Conservation (phyloP, 2,113 vertebrate species). For the Datnioides undecimradiatus region DNA sequence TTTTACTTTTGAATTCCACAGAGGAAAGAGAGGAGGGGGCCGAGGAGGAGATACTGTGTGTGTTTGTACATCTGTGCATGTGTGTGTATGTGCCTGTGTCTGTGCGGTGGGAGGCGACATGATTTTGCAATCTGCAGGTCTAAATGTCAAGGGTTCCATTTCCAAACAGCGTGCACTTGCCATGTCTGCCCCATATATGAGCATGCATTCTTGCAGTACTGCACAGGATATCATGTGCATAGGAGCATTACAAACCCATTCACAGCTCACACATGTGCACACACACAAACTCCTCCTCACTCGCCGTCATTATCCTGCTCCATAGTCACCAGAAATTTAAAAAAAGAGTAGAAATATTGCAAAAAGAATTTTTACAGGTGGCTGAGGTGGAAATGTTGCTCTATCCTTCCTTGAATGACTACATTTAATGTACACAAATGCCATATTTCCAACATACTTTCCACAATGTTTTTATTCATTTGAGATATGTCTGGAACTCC, state of each 20-base stretch:
- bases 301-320: neutral
- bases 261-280: neutral
- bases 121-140: conserved; percentile 60
- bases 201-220: conserved; percentile 43
- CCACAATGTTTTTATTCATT: no score
- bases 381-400: no score
- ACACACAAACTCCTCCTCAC: neutral
- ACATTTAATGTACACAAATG: no score
- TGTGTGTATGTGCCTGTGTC: conserved; percentile 33
- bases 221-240: conserved; percentile 23
- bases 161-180: conserved; percentile 67
- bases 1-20: conserved; percentile 70
- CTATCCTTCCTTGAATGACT: neutral
- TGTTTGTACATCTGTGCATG: conserved; percentile 44
- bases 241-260: neutral
- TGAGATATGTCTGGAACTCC: no score
- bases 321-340: neutral
- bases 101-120: conserved; percentile 38
- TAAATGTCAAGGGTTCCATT: conserved; percentile 69
- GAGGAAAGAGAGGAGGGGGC: conserved; percentile 33
- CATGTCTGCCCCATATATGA: conserved; percentile 48
- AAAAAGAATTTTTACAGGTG: neutral
- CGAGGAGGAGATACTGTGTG: conserved; percentile 40
- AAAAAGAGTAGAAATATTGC: neutral
- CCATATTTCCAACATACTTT: no score